Base-by-base conservation (phyloP, 2,797 vertebrate genomes). In the Lates japonicus region DNA sequence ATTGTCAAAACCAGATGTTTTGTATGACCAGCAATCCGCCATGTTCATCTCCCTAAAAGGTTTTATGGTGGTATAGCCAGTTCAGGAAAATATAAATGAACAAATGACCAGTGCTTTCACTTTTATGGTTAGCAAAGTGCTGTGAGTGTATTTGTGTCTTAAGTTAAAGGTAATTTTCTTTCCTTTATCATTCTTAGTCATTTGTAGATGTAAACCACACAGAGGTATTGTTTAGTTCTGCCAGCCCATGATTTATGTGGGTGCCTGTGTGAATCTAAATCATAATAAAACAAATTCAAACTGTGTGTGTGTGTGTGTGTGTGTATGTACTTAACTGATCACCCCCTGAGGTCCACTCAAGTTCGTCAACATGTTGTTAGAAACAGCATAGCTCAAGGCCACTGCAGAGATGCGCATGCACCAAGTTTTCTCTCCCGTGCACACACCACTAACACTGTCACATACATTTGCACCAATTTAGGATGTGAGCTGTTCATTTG, bases 401-500 rank as follows among this genome's bases (percentile, higher is more conserved):
- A 61, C 37, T 2, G 13, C 35, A 49, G 25, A 58, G 17, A 54
- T 52, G 3, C 62, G 61, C 42, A 46, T 17, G 16, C n/a, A 58
- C 61, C 3, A 46, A 48, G 51, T 52, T 19, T 67, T 59, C 35
- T 67, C 41, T 66, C 29, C 41, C 55, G 70, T 54, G 60, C 54
- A 79, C 67, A 78, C 69, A 60, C 60, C 71, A 49, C 22, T 44
- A 10, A 52, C 57, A 31, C 35, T 49, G 62, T 66, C 62, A 61
- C 73, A 70, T 51, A 76, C 69, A 61, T 35, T 60, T 42, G 5
- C 76, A 70, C 76, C 63, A 68, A 71, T 75, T 84, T 83, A 74
- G 51, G 42, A 83, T 80, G 85, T 75, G 65, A 78, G 75, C 73
- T 42, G 66, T 67, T 90, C 75, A 66, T 89, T 83, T 88, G 88